Evolutionary conservation across 2,797 vertebrate genomes (phyloP).

Genomic region (Mycteria americana): DNA sequence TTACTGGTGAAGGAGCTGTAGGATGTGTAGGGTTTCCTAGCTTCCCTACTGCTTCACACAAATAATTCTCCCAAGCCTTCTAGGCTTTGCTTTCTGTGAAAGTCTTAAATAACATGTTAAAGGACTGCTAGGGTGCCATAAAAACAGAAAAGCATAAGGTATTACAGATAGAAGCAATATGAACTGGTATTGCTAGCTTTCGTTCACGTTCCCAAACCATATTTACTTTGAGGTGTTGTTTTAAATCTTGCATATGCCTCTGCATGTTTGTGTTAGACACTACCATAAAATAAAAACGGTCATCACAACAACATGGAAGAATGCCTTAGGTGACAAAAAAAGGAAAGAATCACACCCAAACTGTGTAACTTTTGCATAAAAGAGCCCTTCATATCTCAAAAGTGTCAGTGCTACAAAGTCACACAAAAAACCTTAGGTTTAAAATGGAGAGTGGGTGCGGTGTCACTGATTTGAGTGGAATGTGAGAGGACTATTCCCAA

Average conservation of each 20-base stretch:
- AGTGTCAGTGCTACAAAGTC: not conserved
- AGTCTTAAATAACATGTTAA: not conserved
- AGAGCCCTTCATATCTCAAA: slow-evolving; percentile 40
- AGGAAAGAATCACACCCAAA: slow-evolving; percentile 43
- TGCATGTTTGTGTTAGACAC: not conserved
- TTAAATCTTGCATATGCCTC: not conserved
- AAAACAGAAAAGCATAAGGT: not conserved
- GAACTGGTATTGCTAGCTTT: not conserved
- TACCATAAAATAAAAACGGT: slow-evolving; percentile 24
- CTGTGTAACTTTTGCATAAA: slow-evolving; percentile 47
- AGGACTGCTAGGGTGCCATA: not conserved
- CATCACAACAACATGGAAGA: slow-evolving; percentile 23
- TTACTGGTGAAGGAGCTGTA: not conserved
- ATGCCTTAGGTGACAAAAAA: not conserved
- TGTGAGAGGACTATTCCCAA: not conserved
- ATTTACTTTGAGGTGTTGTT: not conserved
- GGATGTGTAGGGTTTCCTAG: not conserved
- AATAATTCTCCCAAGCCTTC: not conserved
- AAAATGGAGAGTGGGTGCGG: slow-evolving; percentile 32
- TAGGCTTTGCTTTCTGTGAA: not conserved
- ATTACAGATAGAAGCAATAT: not conserved
- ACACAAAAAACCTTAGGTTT: slow-evolving; percentile 51
- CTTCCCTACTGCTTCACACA: not conserved
- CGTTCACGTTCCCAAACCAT: not conserved
- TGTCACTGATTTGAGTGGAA: slow-evolving; percentile 17